Conservation (phyloP, 2,797 vertebrate species). For the Pampus argenteus region DNA sequence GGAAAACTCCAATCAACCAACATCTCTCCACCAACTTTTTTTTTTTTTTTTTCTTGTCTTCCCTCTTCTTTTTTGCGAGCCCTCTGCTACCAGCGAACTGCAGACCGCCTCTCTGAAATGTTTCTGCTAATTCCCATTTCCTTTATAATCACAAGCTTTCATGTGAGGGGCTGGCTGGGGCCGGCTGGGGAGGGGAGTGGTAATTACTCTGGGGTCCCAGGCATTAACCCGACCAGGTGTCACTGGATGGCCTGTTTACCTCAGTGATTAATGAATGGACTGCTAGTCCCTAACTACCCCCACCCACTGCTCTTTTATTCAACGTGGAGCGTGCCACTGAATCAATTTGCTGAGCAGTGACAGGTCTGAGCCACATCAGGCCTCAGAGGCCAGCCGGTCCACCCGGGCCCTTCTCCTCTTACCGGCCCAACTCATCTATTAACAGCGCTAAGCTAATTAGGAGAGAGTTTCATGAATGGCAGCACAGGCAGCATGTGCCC, state of each 20-base stretch:
- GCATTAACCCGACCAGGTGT: constrained; percentile 95
- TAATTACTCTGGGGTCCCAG: constrained; percentile 91
- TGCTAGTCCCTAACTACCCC: constrained; percentile 81
- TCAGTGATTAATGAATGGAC: constrained; percentile 96
- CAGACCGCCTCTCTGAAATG: constrained; percentile 86
- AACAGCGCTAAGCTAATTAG: constrained; percentile 64
- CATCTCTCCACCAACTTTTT: constrained; percentile 69
- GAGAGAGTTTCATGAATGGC: constrained; percentile 57
- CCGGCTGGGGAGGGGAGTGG: constrained; percentile 80
- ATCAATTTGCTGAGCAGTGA: constrained; percentile 85
- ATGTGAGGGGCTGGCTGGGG: constrained; percentile 87
- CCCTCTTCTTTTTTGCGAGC: constrained; percentile 26
- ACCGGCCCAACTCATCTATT: constrained; percentile 53
- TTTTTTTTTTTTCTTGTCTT: not conserved
- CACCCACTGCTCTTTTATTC: constrained; percentile 75
- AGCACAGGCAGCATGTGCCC: constrained; percentile 28
- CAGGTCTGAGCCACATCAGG: constrained; percentile 78
- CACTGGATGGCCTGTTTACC: constrained; percentile 90
- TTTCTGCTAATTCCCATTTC: constrained; percentile 97
- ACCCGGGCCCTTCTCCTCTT: constrained; percentile 63
- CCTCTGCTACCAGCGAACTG: constrained; percentile 81
- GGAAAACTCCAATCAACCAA: constrained; percentile 92
- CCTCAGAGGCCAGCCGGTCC: constrained; percentile 73
- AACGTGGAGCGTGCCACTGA: constrained; percentile 85
- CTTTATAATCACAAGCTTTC: constrained; percentile 94